phyloP scores from a whole-genome alignment of 2,113 vertebrate species.

The Ia io region DNA sequence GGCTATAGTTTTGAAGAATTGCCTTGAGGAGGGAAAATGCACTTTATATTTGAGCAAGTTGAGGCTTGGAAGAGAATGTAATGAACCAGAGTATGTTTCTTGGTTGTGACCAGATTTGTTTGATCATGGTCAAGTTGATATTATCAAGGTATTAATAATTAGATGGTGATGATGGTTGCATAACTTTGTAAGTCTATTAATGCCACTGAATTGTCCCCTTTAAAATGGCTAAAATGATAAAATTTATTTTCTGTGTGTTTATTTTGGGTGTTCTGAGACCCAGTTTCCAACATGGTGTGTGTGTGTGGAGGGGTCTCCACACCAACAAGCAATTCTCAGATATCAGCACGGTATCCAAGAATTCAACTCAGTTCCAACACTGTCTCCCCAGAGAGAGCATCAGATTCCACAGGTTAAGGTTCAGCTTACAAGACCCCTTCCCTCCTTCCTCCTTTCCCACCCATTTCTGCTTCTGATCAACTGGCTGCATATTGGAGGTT shows the following conservation, averaged over 20 bases:
- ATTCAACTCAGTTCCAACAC: background rate
- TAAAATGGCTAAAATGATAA: background rate
- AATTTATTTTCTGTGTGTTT: background rate
- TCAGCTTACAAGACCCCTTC: background rate
- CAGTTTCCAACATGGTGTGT: background rate
- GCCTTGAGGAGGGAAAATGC: background rate
- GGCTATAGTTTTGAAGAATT: background rate
- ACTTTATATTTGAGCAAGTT: background rate
- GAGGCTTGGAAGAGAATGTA: background rate
- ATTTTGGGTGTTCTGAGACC: background rate
- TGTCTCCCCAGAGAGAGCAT: background rate
- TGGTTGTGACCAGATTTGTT: background rate
- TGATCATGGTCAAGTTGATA: background rate
- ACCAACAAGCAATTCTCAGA: background rate
- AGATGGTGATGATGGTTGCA: background rate
- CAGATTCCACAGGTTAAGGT: background rate
- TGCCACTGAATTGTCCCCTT: background rate
- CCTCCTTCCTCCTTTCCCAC: background rate
- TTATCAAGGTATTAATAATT: background rate
- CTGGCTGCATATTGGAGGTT: background rate
- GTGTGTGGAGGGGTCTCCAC: background rate
- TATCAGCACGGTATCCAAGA: background rate
- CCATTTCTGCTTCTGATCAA: background rate
- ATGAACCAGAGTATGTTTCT: background rate
- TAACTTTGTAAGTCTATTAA: background rate